These are phyloP conservation scores for Priocnemis perturbator DNA, from an alignment of 2,888 invertebrate genomes.

Conservation along the genomic window DNA sequence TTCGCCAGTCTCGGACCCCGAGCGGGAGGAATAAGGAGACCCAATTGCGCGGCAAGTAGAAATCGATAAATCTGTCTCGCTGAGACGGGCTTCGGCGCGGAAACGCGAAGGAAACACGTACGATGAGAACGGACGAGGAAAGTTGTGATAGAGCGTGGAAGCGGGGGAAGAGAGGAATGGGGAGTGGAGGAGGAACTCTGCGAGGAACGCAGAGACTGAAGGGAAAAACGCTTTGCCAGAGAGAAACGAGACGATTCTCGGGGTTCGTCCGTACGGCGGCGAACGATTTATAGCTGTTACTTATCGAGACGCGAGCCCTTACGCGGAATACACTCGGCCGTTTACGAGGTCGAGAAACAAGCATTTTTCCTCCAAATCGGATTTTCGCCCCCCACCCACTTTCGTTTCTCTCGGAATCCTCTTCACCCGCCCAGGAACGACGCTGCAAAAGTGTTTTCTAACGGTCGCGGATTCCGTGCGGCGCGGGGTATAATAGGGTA, in stretches of 20 bases:
- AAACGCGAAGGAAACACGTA: conserved; percentile 34
- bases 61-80: conserved; percentile 55
- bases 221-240: not conserved
- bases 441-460: conserved; percentile 13
- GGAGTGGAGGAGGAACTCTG: conserved; percentile 13
- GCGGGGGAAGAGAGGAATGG: conserved; percentile 21
- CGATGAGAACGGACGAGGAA: conserved; percentile 24
- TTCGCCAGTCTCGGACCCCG: conserved; percentile 15
- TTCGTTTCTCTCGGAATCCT: not conserved
- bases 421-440: not conserved
- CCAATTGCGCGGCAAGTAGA: conserved; percentile 15
- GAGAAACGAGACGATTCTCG: conserved; percentile 25
- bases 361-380: conserved; percentile 4
- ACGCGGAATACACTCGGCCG: conserved; percentile 32
- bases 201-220: not conserved
- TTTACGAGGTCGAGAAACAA: conserved; percentile 36
- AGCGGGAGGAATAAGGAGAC: not conserved
- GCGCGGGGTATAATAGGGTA: not conserved
- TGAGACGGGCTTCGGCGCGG: conserved; percentile 46
- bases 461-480: not conserved
- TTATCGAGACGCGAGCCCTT: conserved; percentile 44
- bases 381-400: not conserved
- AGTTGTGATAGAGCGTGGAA: conserved; percentile 39
- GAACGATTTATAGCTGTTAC: conserved; percentile 48
- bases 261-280: conserved; percentile 29